Conservation (phyloP, 1,140 invertebrate species). For the Zaprionus ghesquierei region DNA sequence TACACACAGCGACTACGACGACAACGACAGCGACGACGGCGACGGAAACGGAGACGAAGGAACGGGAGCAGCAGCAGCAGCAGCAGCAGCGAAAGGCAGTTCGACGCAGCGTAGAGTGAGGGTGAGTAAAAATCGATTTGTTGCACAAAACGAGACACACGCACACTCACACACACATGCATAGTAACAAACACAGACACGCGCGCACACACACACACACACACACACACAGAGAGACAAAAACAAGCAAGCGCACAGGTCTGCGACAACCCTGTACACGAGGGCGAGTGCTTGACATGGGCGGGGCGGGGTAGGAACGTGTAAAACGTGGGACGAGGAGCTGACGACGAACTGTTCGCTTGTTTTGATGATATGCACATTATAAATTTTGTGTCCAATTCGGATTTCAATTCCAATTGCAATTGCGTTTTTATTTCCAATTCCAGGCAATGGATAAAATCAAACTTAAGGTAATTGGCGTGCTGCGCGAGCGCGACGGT, state of each 20-base stretch:
- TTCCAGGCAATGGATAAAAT: slow-evolving; percentile 78
- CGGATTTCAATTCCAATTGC: not conserved
- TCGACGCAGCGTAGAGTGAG: slow-evolving; percentile 64
- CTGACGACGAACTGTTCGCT: slow-evolving; percentile 21
- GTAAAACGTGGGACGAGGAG: slow-evolving; percentile 8
- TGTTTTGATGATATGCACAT: slow-evolving; percentile 40
- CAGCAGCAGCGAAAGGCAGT: slow-evolving; percentile 54
- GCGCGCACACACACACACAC: slow-evolving; percentile 35
- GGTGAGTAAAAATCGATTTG: slow-evolving; percentile 81
- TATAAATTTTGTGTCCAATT: slow-evolving; percentile 22
- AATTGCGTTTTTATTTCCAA: slow-evolving; percentile 3
- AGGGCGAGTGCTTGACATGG: slow-evolving; percentile 46
- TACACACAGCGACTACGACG: slow-evolving; percentile 65
- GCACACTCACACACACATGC: slow-evolving; percentile 10
- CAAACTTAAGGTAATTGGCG: slow-evolving; percentile 78
- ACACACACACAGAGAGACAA: not conserved
- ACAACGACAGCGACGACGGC: slow-evolving; percentile 28
- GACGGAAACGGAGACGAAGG: slow-evolving; percentile 32
- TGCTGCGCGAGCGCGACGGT: slow-evolving; percentile 75
- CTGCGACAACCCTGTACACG: slow-evolving; percentile 57
- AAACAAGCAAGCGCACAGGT: slow-evolving; percentile 41
- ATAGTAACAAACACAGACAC: slow-evolving; percentile 3
- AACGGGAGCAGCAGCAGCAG: slow-evolving; percentile 55
- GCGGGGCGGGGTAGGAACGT: slow-evolving; percentile 27
- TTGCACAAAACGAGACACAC: slow-evolving; percentile 63